Base-by-base conservation (phyloP, 37 sponge, comb jelly and placozoan genomes). In the Halichondria panicea region DNA sequence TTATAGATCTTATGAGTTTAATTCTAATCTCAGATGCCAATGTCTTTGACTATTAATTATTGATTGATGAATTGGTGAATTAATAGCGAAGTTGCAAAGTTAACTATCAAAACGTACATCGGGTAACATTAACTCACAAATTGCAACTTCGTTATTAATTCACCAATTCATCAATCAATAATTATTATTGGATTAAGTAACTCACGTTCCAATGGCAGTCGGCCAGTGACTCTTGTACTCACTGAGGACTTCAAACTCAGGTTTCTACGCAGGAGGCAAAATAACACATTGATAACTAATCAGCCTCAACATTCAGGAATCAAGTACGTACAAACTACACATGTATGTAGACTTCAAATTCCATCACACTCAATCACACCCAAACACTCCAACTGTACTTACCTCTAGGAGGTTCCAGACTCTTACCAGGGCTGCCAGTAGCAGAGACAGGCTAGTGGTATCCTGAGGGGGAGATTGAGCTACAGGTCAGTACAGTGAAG, bases 141-240 rank as follows among this genome's bases (percentile, higher is more conserved):
- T n/a, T n/a, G n/a, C n/a, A n/a, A n/a, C n/a, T n/a, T n/a, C n/a
- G n/a, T n/a, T n/a, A n/a, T n/a, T n/a, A n/a, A n/a, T n/a, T n/a
- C n/a, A n/a, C n/a, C n/a, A n/a, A n/a, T n/a, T n/a, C n/a, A n/a
- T n/a, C n/a, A 4, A 37, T 13, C 18, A 34, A 13, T 53, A 3
- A 37, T 27, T 4, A 53, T 39, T 55, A 37, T 22, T 3, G 38
- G 43, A 38, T 38, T 68, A n/a, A n/a, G n/a, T n/a, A 0, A 79
- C 86, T 66, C 43, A 90, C 91, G 67, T 84, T 33, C 91, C 86
- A 70, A 90, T 70, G 34, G 81, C 91, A 44, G 91, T 90, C 37
- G 91, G 91, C 91, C 91, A 90, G 62, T 90, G 72, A 40, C 33
- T 56, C 35, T 40, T 46, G 24, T 50, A 78, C 25, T 86, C 88